Evolutionary conservation across 2,888 invertebrate species (phyloP), one percentile per base, ranked within the genome.

Genomic region (Tineola bisselliella): DNA sequence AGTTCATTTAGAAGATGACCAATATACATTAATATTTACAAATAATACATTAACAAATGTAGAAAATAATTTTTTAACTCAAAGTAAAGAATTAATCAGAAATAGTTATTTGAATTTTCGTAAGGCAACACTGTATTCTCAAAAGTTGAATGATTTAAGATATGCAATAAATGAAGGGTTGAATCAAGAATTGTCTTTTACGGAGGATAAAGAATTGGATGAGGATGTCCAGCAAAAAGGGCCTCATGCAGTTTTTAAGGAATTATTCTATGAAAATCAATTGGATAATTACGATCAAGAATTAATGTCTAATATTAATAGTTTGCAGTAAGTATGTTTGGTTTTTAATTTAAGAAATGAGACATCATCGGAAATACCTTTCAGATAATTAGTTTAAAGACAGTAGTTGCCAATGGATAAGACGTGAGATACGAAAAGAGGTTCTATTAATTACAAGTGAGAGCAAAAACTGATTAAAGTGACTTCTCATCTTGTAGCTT

Each of bases 81-180:
- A 79, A 61, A 76, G 73, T 62, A 72, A 84, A 64, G 76, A 84
- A 62, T 75, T 73, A 70, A 76, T 87, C 8, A 87, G 84, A 63
- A 81, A 87, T 58, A 88, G 88, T 64, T 88, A 87, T 67, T 84
- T 84, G 65, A 86, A 84, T 69, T 88, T 88, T 72, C 74, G 80
- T 63, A 86, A 79, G 64, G 79, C 83, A 15, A 87, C 87, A 10
- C 66, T 87, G 43, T 84, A 82, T 70, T 81, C 87, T 64, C 87
- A 87, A 61, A 79, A 79, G 63, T 68, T 88, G 63, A 81, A 81
- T 65, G 87, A 88, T 64, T 65, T 87, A 10, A 75, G 79, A 63
- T 83, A 77, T 76, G 88, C 88, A 11, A 88, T 88, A 61, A 86
- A 76, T 69, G 87, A 87, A 66, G 88, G 88, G 0, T 65, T 87